Evolutionary conservation across 1,140 invertebrate genomes (phyloP).

Genomic region (Pararge aegeria): DNA sequence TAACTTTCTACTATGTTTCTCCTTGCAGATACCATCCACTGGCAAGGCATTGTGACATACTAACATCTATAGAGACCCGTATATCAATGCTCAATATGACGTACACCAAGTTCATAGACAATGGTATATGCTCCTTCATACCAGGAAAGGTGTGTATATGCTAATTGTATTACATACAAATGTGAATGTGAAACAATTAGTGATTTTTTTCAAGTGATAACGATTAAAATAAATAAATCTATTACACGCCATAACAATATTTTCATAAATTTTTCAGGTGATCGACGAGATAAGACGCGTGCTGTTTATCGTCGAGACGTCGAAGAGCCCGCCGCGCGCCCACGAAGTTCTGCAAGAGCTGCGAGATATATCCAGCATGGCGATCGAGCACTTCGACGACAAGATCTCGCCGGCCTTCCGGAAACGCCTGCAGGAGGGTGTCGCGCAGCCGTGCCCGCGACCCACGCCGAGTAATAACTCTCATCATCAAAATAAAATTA

Average conservation of each 20-base stretch:
- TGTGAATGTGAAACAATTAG: too few species aligned
- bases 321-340: constrained; percentile 85
- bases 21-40: constrained; percentile 87
- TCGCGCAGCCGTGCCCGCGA: constrained; percentile 33
- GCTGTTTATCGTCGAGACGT: constrained; percentile 84
- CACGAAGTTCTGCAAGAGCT: constrained; percentile 94
- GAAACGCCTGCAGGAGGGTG: constrained; percentile 51
- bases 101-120: constrained; percentile 92
- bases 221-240: too few species aligned
- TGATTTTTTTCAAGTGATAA: too few species aligned
- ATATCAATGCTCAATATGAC: constrained; percentile 96
- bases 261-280: too few species aligned
- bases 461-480: constrained; percentile 38
- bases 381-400: constrained; percentile 97
- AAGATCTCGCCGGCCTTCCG: constrained; percentile 83
- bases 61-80: constrained; percentile 94
- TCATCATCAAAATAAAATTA: too few species aligned
- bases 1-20: too few species aligned
- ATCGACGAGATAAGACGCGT: constrained; percentile 93
- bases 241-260: too few species aligned
- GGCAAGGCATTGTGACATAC: constrained; percentile 91
- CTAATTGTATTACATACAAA: too few species aligned
- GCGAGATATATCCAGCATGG: constrained; percentile 96
- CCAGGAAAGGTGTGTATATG: constrained; percentile 89
- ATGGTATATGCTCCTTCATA: constrained; percentile 93